phyloP scores from a whole-genome alignment of 2,113 vertebrate species.

The Pseudolaguvia tuberculata region DNA sequence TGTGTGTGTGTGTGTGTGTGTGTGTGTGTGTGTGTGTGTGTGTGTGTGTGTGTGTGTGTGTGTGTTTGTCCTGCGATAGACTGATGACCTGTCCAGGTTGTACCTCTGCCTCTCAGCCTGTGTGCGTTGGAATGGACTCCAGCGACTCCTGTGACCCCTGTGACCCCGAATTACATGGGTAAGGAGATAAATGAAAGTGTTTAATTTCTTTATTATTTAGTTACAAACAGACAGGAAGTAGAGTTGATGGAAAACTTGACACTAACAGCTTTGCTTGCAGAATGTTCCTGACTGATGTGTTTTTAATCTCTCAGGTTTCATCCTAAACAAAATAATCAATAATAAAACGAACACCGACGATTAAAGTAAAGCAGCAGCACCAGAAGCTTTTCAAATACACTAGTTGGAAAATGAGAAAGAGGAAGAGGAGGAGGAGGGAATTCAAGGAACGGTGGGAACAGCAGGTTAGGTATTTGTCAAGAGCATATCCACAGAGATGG shows the following conservation, averaged over 20 bases:
- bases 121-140: too few relatives aligned
- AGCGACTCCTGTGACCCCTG: too few relatives aligned
- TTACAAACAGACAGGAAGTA: not conserved
- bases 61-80: too few relatives aligned
- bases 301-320: conserved; percentile 55
- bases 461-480: conserved; percentile 31
- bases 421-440: conserved; percentile 57
- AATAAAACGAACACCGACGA: conserved; percentile 47
- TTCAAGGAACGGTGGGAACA: too few relatives aligned
- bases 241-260: conserved; percentile 8
- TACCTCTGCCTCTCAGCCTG: too few relatives aligned
- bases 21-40: too few relatives aligned
- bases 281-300: conserved; percentile 52
- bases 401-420: conserved; percentile 66
- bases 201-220: too few relatives aligned
- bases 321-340: conserved; percentile 60
- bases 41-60: too few relatives aligned
- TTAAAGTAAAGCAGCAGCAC: conserved; percentile 54
- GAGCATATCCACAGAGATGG: conserved; percentile 65
- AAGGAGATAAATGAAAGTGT: too few relatives aligned
- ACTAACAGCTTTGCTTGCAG: conserved; percentile 1
- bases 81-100: too few relatives aligned
- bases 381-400: conserved; percentile 67
- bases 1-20: too few relatives aligned
- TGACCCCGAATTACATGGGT: too few relatives aligned